These are phyloP conservation scores for Napeogenes inachia DNA, from an alignment of 2,888 invertebrate species.

Conservation along the genomic window DNA sequence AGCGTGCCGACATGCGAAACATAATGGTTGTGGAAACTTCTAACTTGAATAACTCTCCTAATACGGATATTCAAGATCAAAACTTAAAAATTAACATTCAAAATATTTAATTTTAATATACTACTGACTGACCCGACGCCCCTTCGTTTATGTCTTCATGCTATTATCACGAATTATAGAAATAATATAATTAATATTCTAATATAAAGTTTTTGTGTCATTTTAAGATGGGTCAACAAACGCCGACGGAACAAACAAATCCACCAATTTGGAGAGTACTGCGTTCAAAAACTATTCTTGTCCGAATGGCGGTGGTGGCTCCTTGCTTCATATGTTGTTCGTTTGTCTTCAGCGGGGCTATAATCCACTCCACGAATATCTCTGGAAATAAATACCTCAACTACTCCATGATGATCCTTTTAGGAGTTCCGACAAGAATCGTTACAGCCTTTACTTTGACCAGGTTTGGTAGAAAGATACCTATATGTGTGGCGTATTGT, in stretches of 20 bases:
- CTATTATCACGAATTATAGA: too few species aligned
- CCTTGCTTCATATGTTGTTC: constrained; percentile 84
- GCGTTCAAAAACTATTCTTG: constrained; percentile 53
- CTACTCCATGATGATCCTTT: constrained; percentile 80
- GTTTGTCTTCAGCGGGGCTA: constrained; percentile 86
- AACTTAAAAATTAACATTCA: too few species aligned
- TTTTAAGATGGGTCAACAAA: constrained; percentile 38
- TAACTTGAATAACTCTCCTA: too few species aligned
- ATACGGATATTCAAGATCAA: too few species aligned
- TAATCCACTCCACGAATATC: constrained; percentile 84
- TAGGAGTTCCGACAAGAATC: constrained; percentile 80
- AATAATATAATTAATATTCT: too few species aligned
- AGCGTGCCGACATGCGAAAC: too few species aligned
- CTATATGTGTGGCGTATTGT: constrained; percentile 62
- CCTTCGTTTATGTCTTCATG: too few species aligned
- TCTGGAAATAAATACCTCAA: constrained; percentile 86
- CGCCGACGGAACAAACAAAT: constrained; percentile 27
- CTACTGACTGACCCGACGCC: too few species aligned
- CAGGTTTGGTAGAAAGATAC: constrained; percentile 75
- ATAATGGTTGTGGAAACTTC: too few species aligned
- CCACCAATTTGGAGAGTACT: constrained; percentile 46
- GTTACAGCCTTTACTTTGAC: constrained; percentile 77
- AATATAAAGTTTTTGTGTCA: background rate
- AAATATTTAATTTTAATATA: too few species aligned
- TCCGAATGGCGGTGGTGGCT: constrained; percentile 59